A percentile compares a stretch with the other conserved stretches of the same genome.
These are phyloP conservation scores for Brienomyrus brachyistius DNA, from an alignment of 2,113 vertebrate genomes.

Conservation along the genomic window DNA sequence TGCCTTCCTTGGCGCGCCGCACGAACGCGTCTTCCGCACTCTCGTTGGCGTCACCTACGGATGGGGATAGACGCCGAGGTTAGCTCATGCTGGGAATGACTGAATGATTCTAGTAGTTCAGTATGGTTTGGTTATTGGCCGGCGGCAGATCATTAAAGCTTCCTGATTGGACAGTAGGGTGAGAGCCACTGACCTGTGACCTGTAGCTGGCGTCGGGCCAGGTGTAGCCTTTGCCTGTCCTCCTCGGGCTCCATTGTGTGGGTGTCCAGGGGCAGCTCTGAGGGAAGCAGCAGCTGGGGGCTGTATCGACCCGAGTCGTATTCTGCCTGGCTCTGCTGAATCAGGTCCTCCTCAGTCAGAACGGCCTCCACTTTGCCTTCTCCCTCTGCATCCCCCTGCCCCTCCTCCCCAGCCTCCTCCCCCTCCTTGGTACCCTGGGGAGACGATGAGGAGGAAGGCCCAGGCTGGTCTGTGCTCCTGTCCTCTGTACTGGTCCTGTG, in stretches of 20 bases:
- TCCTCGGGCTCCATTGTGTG: conserved; percentile 80
- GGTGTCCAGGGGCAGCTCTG: conserved; percentile 81
- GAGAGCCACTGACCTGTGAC: conserved; percentile 65
- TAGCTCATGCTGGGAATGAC: background rate
- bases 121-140: background rate
- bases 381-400: conserved; percentile 32
- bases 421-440: conserved; percentile 15
- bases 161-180: background rate
- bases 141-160: background rate
- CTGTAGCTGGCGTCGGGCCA: conserved; percentile 81
- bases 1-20: conserved; percentile 84
- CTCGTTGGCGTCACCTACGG: conserved; percentile 78
- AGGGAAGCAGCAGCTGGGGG: conserved; percentile 70
- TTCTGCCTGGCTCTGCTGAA: conserved; percentile 92
- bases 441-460: conserved; percentile 31
- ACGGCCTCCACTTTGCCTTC: conserved; percentile 73
- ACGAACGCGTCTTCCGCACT: conserved; percentile 90
- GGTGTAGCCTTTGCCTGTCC: conserved; percentile 71
- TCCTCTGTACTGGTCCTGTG: conserved; percentile 14
- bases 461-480: conserved; percentile 21
- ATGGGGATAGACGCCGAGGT: background rate
- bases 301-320: conserved; percentile 90
- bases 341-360: conserved; percentile 90
- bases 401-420: conserved; percentile 33
- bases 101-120: background rate